These are phyloP conservation scores for Upupa epops DNA, from an alignment of 2,113 vertebrate genomes.

Conservation along the genomic window DNA sequence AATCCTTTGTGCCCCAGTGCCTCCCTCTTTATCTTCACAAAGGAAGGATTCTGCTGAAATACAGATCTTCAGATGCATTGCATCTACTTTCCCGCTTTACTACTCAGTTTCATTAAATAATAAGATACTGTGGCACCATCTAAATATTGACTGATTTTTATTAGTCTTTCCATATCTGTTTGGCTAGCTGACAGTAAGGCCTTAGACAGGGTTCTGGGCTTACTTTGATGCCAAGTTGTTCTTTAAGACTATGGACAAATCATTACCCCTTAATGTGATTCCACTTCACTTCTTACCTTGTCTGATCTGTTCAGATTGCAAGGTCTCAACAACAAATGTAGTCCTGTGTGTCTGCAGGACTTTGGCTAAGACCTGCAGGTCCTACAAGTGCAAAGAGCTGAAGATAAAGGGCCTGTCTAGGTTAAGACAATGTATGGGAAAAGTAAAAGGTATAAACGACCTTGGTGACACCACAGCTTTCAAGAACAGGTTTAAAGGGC, in stretches of 20 bases:
- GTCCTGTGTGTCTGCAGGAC: neutral
- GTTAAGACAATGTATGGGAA: neutral
- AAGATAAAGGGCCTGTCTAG: neutral
- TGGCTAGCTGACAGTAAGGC: slow-evolving; percentile 44
- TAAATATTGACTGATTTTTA: slow-evolving; percentile 63
- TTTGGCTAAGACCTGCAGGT: neutral
- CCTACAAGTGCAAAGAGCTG: neutral
- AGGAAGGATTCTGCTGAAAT: slow-evolving; percentile 50
- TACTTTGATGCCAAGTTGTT: slow-evolving; percentile 41
- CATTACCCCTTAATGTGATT: slow-evolving; percentile 56
- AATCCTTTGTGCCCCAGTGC: neutral
- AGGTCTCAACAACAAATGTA: slow-evolving; percentile 22
- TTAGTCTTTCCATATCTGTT: slow-evolving; percentile 57
- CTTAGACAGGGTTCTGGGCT: slow-evolving; percentile 11
- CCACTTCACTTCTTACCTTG: slow-evolving; percentile 47
- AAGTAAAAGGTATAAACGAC: neutral
- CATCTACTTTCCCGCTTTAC: neutral
- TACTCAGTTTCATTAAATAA: slow-evolving; percentile 55
- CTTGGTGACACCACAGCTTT: neutral
- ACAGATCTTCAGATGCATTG: slow-evolving; percentile 16
- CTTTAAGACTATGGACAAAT: slow-evolving; percentile 55
- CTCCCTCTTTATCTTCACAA: slow-evolving; percentile 43
- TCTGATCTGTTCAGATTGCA: slow-evolving; percentile 46
- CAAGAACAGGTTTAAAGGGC: neutral
- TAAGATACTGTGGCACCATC: slow-evolving; percentile 55